Evolutionary conservation across 2,888 invertebrate species (phyloP).

Genomic region (Pandemis cinnamomeana): DNA sequence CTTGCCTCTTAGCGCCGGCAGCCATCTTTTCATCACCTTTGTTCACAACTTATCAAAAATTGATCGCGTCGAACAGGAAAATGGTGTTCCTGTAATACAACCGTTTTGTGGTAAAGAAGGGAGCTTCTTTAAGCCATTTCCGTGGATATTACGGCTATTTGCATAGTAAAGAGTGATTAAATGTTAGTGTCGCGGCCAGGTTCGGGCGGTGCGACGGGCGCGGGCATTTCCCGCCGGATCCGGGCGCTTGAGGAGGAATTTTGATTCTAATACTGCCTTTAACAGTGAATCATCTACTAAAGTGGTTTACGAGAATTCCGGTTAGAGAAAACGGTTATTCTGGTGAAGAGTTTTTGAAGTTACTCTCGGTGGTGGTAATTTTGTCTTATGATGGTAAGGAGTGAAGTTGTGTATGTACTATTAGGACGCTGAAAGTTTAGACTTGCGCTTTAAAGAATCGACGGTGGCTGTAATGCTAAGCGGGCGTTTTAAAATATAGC

Average conservation of each 20-base stretch:
- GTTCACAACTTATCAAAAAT: constrained; percentile 9
- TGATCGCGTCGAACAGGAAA: constrained; percentile 5
- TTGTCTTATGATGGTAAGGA: too few species aligned
- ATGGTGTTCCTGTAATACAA: not conserved
- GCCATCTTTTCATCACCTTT: not conserved
- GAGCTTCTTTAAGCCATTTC: constrained; percentile 14
- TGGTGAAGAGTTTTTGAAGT: not conserved
- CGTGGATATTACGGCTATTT: constrained; percentile 29
- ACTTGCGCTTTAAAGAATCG: too few species aligned
- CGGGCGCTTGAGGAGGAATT: not conserved
- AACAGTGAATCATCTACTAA: constrained; percentile 9
- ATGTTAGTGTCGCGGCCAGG: constrained; percentile 28
- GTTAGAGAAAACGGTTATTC: not conserved
- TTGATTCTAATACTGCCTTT: constrained; percentile 14
- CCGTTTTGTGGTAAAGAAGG: constrained; percentile 11
- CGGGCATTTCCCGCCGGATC: constrained; percentile 13
- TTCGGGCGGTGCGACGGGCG: constrained; percentile 12
- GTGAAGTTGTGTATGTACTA: too few species aligned
- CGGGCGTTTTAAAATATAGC: too few species aligned
- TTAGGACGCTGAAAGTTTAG: too few species aligned
- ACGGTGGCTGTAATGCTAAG: too few species aligned
- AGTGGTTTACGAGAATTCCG: not conserved
- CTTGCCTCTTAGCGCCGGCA: not conserved
- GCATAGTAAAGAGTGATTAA: constrained; percentile 34
- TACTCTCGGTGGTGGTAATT: not conserved